Percentiles rank a stretch among this genome's conserved stretches.
phyloP scores from a whole-genome alignment of 2,888 invertebrate genomes.

The Agrochola lota region DNA sequence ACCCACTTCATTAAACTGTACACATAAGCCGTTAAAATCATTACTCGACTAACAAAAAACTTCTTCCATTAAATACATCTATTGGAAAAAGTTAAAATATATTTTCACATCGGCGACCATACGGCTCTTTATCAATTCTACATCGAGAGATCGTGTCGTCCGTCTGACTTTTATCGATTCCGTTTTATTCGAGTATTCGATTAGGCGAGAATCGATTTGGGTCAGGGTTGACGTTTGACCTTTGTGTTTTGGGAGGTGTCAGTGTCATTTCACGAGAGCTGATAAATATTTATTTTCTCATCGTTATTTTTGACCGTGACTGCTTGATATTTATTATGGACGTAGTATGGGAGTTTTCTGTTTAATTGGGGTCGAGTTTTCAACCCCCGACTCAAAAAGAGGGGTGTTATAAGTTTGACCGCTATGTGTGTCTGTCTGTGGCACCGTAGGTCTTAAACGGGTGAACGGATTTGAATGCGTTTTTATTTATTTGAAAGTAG shows the following conservation, averaged over 20 bases:
- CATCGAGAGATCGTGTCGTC: constrained; percentile 56
- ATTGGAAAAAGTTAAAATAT: constrained; percentile 31
- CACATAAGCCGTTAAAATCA: constrained; percentile 17
- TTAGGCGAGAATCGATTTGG: constrained; percentile 58
- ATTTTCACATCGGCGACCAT: constrained; percentile 18
- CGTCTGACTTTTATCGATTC: constrained; percentile 61
- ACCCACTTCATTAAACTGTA: neutral
- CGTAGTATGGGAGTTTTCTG: neutral
- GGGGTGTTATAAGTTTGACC: no score
- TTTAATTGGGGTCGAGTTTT: constrained; percentile 6
- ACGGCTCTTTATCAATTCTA: constrained; percentile 50
- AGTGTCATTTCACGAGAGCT: constrained; percentile 41
- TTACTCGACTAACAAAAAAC: constrained; percentile 11
- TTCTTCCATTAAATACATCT: constrained; percentile 13
- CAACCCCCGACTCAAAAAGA: no score
- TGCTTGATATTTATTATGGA: constrained; percentile 22
- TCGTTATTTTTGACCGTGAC: constrained; percentile 44
- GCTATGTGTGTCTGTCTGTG: no score
- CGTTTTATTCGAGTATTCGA: constrained; percentile 61
- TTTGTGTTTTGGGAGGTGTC: constrained; percentile 50
- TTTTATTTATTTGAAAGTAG: no score
- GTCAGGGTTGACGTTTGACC: constrained; percentile 61
- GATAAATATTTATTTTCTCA: constrained; percentile 49
- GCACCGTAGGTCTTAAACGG: no score
- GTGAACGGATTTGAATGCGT: no score